These are phyloP conservation scores for Himalopsyche japonica DNA, from an alignment of 2,888 invertebrate genomes.

Conservation along the genomic window DNA sequence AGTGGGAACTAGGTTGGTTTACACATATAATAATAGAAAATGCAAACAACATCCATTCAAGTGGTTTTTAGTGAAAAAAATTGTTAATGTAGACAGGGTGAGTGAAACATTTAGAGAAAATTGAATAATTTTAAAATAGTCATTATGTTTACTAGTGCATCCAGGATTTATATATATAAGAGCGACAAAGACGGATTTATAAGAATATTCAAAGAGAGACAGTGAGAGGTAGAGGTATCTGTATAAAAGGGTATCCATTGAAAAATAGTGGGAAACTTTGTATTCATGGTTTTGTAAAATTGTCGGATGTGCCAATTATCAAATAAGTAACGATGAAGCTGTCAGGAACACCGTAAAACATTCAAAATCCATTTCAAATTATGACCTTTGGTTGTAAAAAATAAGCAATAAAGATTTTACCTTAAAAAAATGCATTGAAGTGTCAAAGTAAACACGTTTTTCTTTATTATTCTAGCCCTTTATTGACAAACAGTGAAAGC, in stretches of 20 bases:
- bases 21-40: constrained; percentile 21
- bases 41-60: constrained; percentile 28
- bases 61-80: constrained; percentile 6
- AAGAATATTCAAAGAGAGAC: constrained; percentile 25
- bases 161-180: constrained; percentile 13
- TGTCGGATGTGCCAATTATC: not conserved
- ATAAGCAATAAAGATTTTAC: too few species aligned
- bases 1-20: not conserved
- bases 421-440: too few species aligned
- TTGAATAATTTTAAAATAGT: not conserved
- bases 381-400: too few species aligned
- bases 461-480: too few species aligned
- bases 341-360: not conserved
- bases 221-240: constrained; percentile 13
- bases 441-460: too few species aligned
- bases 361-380: not conserved
- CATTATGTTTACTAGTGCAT: constrained; percentile 1
- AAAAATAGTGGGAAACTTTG: not conserved
- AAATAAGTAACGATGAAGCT: not conserved
- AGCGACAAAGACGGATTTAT: constrained; percentile 30
- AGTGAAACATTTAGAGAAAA: not conserved
- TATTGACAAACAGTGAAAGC: too few species aligned
- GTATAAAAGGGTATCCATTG: not conserved
- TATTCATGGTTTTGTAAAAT: not conserved
- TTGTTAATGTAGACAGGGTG: not conserved